Evolutionary conservation across 2,113 vertebrate species (phyloP).

Genomic region (Saguinus imperator): DNA sequence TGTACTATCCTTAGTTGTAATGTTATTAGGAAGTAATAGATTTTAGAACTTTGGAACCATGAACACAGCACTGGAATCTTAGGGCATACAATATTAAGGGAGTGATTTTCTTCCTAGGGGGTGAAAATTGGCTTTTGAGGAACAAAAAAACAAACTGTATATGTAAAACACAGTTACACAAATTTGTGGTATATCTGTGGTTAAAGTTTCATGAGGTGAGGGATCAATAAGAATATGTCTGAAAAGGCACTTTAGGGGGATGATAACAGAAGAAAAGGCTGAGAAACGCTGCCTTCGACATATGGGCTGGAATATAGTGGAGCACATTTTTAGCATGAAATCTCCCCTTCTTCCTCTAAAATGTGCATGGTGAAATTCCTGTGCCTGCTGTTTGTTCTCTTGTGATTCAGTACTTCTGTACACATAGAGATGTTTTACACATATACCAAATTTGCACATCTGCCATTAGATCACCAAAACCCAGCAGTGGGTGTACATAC

Average conservation of each 20-base stretch:
- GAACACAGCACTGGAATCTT: background rate
- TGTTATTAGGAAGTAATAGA: background rate
- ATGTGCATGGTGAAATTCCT: background rate
- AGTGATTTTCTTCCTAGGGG: background rate
- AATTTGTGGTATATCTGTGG: background rate
- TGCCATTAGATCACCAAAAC: too few relatives aligned
- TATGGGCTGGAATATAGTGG: background rate
- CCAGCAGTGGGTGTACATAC: too few relatives aligned
- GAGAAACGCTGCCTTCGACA: background rate
- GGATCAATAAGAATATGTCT: background rate
- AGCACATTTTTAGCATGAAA: too few relatives aligned
- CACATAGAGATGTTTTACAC: too few relatives aligned
- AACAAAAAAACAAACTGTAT: background rate
- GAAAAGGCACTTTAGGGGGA: background rate
- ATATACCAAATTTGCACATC: too few relatives aligned
- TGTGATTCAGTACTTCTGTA: background rate
- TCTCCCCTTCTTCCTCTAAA: background rate
- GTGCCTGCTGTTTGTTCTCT: background rate
- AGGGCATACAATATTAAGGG: background rate
- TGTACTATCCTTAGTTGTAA: background rate
- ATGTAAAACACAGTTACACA: background rate
- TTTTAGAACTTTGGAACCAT: background rate
- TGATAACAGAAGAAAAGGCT: background rate
- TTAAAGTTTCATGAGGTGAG: background rate
- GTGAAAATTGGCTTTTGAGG: background rate